A percentile compares a stretch with the other conserved stretches of the same genome.
phyloP scores from a whole-genome alignment of 1,140 invertebrate genomes.

The Argopecten irradians region DNA sequence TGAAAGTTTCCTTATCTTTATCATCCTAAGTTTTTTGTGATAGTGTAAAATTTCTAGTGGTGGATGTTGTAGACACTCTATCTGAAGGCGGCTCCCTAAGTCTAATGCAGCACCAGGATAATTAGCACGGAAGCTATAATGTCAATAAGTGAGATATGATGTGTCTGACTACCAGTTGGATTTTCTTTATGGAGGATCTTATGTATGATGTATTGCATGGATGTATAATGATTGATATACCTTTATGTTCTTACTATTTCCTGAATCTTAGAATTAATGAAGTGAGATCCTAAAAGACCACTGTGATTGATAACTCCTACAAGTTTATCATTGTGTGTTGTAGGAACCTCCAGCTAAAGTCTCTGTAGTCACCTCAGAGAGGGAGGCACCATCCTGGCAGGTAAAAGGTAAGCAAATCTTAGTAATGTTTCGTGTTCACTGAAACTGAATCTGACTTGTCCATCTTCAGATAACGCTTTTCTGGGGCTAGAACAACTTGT shows the following conservation, averaged over 20 bases:
- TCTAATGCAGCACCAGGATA: not conserved
- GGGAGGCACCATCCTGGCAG: not conserved
- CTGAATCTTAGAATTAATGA: not conserved
- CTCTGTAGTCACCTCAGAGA: not conserved
- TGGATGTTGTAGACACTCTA: not conserved
- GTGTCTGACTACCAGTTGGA: not conserved
- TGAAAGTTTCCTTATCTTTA: not conserved
- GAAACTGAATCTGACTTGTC: too few relatives aligned
- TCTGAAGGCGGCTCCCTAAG: not conserved
- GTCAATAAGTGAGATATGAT: slow-evolving; percentile 6
- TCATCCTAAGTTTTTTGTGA: not conserved
- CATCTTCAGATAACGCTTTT: too few relatives aligned
- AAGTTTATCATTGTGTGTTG: not conserved
- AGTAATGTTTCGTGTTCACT: too few relatives aligned
- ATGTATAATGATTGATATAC: not conserved
- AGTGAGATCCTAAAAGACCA: not conserved
- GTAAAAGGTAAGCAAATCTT: not conserved
- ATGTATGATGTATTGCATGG: not conserved
- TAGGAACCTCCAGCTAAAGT: not conserved
- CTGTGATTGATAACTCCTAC: not conserved
- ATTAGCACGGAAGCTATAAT: slow-evolving; percentile 18
- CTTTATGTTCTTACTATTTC: not conserved
- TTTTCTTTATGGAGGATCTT: not conserved
- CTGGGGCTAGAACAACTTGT: too few relatives aligned
- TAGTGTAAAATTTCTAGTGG: not conserved